Percentiles rank a stretch among this genome's conserved stretches.
phyloP scores from a whole-genome alignment of 2,888 invertebrate genomes.

The Heterodera filipjevi region DNA sequence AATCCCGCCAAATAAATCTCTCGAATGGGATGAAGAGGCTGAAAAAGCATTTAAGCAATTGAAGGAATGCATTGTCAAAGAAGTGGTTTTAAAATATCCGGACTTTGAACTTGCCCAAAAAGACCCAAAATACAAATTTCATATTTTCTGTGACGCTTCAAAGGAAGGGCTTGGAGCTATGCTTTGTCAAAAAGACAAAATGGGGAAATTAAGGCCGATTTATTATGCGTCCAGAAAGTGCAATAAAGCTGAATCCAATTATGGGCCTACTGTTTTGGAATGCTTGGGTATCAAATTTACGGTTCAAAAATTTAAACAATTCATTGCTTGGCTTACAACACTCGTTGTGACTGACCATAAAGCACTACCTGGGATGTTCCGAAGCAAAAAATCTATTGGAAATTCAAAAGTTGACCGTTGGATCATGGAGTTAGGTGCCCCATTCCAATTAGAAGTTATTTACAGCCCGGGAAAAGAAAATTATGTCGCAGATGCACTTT shows the following conservation, averaged over 20 bases:
- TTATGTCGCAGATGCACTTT: background rate
- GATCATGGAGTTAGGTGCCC: background rate
- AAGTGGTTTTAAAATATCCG: background rate
- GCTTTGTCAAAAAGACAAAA: background rate
- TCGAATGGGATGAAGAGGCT: background rate
- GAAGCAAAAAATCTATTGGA: background rate
- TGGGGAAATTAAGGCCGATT: background rate
- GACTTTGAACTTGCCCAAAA: background rate
- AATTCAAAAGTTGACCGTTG: background rate
- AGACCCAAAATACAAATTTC: background rate
- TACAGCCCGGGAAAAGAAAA: background rate
- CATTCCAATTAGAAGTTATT: background rate
- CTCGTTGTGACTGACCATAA: slow-evolving; percentile 1
- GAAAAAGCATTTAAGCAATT: background rate
- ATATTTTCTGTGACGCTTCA: background rate
- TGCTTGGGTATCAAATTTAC: background rate
- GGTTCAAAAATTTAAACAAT: background rate
- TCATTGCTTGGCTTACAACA: background rate
- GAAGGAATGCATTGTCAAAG: background rate
- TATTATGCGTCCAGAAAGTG: background rate
- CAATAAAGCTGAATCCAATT: background rate
- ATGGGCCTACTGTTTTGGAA: background rate
- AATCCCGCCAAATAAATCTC: background rate
- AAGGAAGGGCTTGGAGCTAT: background rate
- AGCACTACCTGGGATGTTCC: background rate